A percentile compares a stretch with the other conserved stretches of the same genome.
phyloP scores from a whole-genome alignment of 2,113 vertebrate species.

The Paradoxurus hermaphroditus region DNA sequence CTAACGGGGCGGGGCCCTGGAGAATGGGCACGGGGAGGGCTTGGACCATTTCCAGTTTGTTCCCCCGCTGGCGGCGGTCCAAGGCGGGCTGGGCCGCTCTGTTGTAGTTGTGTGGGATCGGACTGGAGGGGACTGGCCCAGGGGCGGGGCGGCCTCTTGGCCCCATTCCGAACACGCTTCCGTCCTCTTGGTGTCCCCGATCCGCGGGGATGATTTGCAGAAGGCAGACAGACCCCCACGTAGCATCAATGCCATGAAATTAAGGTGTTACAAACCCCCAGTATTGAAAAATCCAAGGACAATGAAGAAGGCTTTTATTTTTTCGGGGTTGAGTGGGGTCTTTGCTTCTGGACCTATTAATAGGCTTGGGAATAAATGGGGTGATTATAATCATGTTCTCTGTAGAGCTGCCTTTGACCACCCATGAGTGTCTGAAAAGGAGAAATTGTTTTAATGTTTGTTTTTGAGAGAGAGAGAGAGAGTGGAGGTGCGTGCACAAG shows the following conservation, averaged over 20 bases:
- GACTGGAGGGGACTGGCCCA: neutral
- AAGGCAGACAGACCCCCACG: neutral
- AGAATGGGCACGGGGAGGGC: neutral
- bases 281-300: neutral
- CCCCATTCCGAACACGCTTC: neutral
- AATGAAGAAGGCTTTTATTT: neutral
- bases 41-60: neutral
- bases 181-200: neutral
- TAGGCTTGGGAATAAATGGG: neutral
- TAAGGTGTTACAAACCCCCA: neutral
- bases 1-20: neutral
- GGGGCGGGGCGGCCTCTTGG: neutral
- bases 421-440: neutral
- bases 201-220: neutral
- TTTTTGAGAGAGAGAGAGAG: too few relatives aligned
- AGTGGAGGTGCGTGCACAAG: too few relatives aligned
- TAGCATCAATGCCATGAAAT: neutral
- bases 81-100: neutral
- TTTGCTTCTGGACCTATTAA: neutral
- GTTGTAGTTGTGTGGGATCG: neutral
- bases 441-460: too few relatives aligned
- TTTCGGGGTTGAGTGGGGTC: neutral
- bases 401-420: rapidly evolving
- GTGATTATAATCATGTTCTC: too few relatives aligned
- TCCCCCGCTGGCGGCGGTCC: conserved; percentile 32